phyloP scores from a whole-genome alignment of 23 tunicate genomes.

The Halocynthia roretzi region DNA sequence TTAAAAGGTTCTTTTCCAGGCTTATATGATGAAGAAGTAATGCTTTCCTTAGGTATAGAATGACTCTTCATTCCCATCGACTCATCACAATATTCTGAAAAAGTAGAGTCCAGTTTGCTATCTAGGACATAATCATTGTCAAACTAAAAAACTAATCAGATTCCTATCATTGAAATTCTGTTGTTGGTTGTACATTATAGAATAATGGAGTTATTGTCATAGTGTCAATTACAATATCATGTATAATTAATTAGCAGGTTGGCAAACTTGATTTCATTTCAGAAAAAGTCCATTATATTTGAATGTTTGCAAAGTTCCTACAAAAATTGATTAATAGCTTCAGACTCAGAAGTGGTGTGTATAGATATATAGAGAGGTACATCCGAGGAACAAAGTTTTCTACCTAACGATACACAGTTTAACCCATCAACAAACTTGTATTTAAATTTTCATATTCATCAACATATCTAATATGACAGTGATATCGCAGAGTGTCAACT shows the following conservation, averaged over 20 bases:
- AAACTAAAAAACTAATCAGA: not conserved
- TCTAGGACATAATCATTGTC: not conserved
- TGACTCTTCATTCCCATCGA: slow-evolving; percentile 73
- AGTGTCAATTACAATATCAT: too few relatives aligned
- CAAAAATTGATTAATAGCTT: too few relatives aligned
- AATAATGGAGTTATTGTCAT: too few relatives aligned
- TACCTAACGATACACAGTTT: not conserved
- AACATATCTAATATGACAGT: not conserved
- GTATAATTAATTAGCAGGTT: too few relatives aligned
- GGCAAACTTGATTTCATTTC: too few relatives aligned
- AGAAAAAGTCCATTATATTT: too few relatives aligned
- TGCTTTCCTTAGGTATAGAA: slow-evolving; percentile 31
- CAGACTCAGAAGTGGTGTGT: too few relatives aligned
- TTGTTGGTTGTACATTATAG: too few relatives aligned
- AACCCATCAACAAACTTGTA: not conserved
- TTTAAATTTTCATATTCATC: not conserved
- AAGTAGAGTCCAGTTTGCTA: not conserved
- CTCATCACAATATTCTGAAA: slow-evolving; percentile 42
- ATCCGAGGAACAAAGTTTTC: too few relatives aligned
- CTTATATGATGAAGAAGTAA: slow-evolving; percentile 41
- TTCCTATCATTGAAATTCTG: too few relatives aligned
- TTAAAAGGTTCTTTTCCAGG: slow-evolving; percentile 39
- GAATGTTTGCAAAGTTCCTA: too few relatives aligned
- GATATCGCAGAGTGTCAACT: not conserved
- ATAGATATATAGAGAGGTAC: too few relatives aligned